Evolutionary conservation across 2,797 vertebrate species (phyloP), one percentile per base, ranked within the genome.

Genomic region (Rhinoraja longicauda): DNA sequence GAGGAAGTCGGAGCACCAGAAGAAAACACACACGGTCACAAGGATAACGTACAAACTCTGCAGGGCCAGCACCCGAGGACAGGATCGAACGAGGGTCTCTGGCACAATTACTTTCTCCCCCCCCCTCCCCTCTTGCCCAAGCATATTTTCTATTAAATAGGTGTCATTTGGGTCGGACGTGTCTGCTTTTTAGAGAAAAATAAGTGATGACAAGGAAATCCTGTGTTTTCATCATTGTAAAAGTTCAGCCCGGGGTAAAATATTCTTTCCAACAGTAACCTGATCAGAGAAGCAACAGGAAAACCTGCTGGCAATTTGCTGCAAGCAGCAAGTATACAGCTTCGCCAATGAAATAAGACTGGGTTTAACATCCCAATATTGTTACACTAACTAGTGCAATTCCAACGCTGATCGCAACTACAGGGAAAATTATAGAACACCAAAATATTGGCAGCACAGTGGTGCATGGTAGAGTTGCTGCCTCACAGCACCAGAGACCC

Each of bases 241-340:
- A 95, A 94, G 96, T 95, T 96, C 95, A 95, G 26, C 75, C 73
- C 94, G 94, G 96, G 94, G 95, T 93, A 95, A 94, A 95, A 82
- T 91, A 95, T 95, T 94, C 94, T 96, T 95, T 96, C 95, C 94
- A 94, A 94, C 93, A 94, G 94, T 93, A 94, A 94, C 95, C 95
- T 93, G 95, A 94, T 90, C 95, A 95, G 94, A 95, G 94, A 95
- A 93, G 94, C 94, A 95, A 95, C 96, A 95, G 96, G 95, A 96
- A 96, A 95, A 84, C 93, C 93, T 53, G 93, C 57, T 95, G 93
- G 73, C 94, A 93, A 93, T 94, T 94, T 95, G 95, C 82, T 82
- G 15, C 7, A 32, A 88, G n/a, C 10, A 10, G 26, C 12, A 81
- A 1, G 13, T 7, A 12, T 24, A 84, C 5, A 84, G 29, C 57